Base-by-base conservation (phyloP, 2,888 invertebrate species). In the Oscheius onirici region DNA sequence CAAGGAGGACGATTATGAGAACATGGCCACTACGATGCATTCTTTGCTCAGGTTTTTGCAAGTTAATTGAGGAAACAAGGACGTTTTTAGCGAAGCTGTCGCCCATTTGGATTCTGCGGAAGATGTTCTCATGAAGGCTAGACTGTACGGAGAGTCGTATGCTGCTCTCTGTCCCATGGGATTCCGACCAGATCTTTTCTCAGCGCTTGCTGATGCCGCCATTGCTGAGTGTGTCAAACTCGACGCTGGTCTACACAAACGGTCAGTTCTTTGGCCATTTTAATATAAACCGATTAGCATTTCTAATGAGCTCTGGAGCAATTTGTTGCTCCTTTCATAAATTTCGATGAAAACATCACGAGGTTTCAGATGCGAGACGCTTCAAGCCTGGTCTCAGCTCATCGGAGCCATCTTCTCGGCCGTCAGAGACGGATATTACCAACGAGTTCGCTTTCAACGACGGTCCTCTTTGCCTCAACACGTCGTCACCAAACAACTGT, bases 151-250 rank as follows among this genome's bases (percentile, higher is more conserved):
- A 1, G 80, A 79, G 46, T 77, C 81, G 10, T 84, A 82, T 60
- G 86, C 83, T 0, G 73, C 77, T 24, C 74, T 86, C 1, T 84
- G 83, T 65, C 80, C 82, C 2, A 68, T 81, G 43, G 86, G 86
- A 15, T 86, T 86, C 73, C 80, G 86, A 11, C 86, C 86, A n/a
- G 86, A 86, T 60, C 81, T 82, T n/a, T 86, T 86, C 70, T 79
- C 86, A 2, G 75, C 78, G 6, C 73, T 86, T 2, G 86, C 86
- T 15, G 86, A 86, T 71, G 86, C 86, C 1, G 82, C 82, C 15
- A 86, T 86, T 49, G 86, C 86, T 8, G 86, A 86, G 74, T 86
- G 86, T 63, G 86, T 86, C 22, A 78, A 83, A 61, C 70, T 86
- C 28, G 85, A 86, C 57, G 76, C 77, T 10, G 86, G 86, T 26